Conservation (phyloP, 2,888 invertebrate genomes). For the Aromia moschata region DNA sequence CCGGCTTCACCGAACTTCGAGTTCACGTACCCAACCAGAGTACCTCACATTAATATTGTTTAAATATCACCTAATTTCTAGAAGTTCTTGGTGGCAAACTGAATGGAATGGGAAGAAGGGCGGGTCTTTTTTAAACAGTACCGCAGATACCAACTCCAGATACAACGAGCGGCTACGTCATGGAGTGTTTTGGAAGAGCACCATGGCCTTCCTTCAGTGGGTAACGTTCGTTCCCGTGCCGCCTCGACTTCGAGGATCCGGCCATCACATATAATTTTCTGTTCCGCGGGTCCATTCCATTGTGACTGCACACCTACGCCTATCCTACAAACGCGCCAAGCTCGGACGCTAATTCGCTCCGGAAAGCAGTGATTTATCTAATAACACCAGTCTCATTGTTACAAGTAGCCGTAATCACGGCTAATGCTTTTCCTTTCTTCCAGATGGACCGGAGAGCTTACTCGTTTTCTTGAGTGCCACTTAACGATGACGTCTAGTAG, state of each 20-base stretch:
- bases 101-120: too few relatives aligned
- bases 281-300: slow-evolving; percentile 46
- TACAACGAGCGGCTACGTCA: too few relatives aligned
- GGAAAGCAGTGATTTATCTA: slow-evolving; percentile 58
- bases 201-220: too few relatives aligned
- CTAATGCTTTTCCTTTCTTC: slow-evolving; percentile 30
- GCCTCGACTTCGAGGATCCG: slow-evolving; percentile 43
- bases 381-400: slow-evolving; percentile 54
- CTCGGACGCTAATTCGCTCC: slow-evolving; percentile 52
- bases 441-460: slow-evolving; percentile 10
- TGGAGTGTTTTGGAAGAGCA: too few relatives aligned
- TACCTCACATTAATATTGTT: too few relatives aligned
- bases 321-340: slow-evolving; percentile 45
- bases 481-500: slow-evolving; percentile 4
- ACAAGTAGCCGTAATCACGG: slow-evolving; percentile 52
- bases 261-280: slow-evolving; percentile 49
- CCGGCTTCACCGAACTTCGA: too few relatives aligned
- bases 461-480: slow-evolving; percentile 6
- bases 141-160: too few relatives aligned
- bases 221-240: too few relatives aligned
- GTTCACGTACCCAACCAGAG: too few relatives aligned
- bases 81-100: too few relatives aligned
- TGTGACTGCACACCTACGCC: slow-evolving; percentile 49
- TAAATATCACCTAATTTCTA: too few relatives aligned
- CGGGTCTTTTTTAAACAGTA: too few relatives aligned